These are phyloP conservation scores for Drosophila maculinotata DNA, from an alignment of 2,888 invertebrate genomes.

Conservation along the genomic window DNA sequence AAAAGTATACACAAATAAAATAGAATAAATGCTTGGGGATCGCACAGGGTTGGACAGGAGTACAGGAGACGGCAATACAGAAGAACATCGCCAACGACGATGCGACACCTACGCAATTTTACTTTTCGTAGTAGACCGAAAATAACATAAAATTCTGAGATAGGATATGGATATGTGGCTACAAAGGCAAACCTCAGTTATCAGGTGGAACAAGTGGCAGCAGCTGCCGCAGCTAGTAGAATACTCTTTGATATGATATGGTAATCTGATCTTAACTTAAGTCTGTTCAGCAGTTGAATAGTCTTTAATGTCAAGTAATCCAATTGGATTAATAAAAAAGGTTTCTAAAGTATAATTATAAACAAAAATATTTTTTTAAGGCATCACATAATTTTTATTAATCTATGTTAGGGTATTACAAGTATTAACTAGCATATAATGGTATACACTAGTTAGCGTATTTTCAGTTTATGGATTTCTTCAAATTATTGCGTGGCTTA, in stretches of 20 bases:
- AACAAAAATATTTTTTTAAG: too few relatives aligned
- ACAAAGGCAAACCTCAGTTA: constrained; percentile 2
- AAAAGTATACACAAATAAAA: constrained; percentile 43
- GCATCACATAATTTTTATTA: too few relatives aligned
- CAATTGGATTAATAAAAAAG: too few relatives aligned
- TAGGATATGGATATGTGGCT: constrained; percentile 4
- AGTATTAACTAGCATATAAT: too few relatives aligned
- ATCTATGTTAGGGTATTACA: too few relatives aligned
- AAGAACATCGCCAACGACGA: constrained; percentile 16
- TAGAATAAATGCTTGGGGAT: constrained; percentile 30
- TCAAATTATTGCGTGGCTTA: too few relatives aligned
- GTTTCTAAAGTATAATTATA: too few relatives aligned
- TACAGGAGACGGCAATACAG: constrained; percentile 25
- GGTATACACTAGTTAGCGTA: too few relatives aligned
- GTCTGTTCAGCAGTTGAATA: too few relatives aligned
- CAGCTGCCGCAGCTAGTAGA: background rate
- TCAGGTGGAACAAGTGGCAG: constrained; percentile 5
- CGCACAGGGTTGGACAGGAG: constrained; percentile 21
- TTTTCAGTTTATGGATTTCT: too few relatives aligned
- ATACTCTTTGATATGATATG: background rate
- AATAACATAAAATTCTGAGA: constrained; percentile 35
- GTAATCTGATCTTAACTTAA: background rate
- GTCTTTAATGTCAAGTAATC: background rate
- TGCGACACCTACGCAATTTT: constrained; percentile 58
- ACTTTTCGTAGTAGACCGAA: constrained; percentile 27